phyloP scores from a whole-genome alignment of 1,140 invertebrate genomes.

The Drosophila ananassae region DNA sequence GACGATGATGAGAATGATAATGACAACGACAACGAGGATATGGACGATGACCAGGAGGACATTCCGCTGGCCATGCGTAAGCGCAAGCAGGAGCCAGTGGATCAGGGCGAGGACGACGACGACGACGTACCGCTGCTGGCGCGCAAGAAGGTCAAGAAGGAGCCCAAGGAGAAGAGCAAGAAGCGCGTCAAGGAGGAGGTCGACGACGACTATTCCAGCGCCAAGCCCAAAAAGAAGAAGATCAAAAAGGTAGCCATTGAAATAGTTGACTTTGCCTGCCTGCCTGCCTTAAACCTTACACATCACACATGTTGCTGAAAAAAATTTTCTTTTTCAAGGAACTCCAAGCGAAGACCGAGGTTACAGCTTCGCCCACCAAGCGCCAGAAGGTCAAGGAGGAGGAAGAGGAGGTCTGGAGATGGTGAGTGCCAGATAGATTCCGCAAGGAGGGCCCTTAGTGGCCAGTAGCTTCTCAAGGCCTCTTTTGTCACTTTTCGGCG shows the following conservation, averaged over 20 bases:
- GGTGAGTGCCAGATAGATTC: conserved; percentile 85
- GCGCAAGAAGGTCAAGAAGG: conserved; percentile 86
- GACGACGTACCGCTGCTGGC: conserved; percentile 88
- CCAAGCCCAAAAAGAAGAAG: conserved; percentile 86
- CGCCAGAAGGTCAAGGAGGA: conserved; percentile 91
- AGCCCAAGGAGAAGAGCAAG: conserved; percentile 86
- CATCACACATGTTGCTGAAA: background rate
- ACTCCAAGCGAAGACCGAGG: conserved; percentile 54
- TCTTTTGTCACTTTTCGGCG: no score
- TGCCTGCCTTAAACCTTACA: background rate
- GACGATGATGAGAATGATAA: conserved; percentile 88
- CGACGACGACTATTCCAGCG: conserved; percentile 86
- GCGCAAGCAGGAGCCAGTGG: conserved; percentile 53
- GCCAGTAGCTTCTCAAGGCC: no score
- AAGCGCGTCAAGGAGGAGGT: conserved; percentile 87
- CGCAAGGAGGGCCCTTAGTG: no score
- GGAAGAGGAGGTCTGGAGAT: conserved; percentile 96
- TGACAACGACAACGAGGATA: conserved; percentile 88
- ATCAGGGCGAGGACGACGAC: conserved; percentile 84
- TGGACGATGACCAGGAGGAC: conserved; percentile 89
- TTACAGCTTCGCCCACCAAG: conserved; percentile 85
- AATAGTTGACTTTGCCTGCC: background rate
- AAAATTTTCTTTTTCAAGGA: conserved; percentile 27
- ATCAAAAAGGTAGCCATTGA: conserved; percentile 74
- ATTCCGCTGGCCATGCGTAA: conserved; percentile 88